These are phyloP conservation scores for Nymphalis c-album DNA, from an alignment of 2,888 invertebrate species.

Conservation along the genomic window DNA sequence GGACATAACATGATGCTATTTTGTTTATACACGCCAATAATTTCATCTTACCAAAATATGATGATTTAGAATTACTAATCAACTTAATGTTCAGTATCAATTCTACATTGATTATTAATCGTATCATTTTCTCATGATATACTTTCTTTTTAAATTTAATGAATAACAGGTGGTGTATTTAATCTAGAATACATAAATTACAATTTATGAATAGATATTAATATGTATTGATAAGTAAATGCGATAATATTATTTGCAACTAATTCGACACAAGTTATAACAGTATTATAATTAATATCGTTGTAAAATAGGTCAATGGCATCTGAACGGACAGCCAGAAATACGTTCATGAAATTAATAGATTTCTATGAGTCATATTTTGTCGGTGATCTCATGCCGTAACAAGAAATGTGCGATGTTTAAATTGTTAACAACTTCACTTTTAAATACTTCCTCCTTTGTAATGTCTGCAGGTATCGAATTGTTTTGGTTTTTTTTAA, in stretches of 20 bases:
- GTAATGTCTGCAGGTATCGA: conserved; percentile 20
- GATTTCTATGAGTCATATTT: conserved; percentile 57
- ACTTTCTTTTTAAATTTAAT: conserved; percentile 24
- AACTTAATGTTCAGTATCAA: background rate
- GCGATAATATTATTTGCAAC: conserved; percentile 22
- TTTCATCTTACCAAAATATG: no score
- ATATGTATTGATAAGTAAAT: conserved; percentile 14
- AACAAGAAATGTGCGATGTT: conserved; percentile 28
- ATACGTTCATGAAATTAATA: conserved; percentile 58
- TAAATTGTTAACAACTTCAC: conserved; percentile 25
- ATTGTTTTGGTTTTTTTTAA: background rate
- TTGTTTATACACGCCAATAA: no score
- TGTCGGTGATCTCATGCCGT: conserved; percentile 44
- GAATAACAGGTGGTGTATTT: conserved; percentile 19
- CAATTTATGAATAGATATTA: conserved; percentile 45
- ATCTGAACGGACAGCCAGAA: conserved; percentile 54
- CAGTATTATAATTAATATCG: conserved; percentile 44
- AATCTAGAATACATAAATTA: conserved; percentile 18
- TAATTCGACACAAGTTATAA: conserved; percentile 24
- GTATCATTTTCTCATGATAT: conserved; percentile 26
- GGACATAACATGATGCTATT: no score
- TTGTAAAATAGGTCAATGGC: conserved; percentile 64
- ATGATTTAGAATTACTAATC: background rate
- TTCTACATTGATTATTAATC: conserved; percentile 13
- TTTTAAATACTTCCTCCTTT: conserved; percentile 31